Conservation (phyloP, 2,888 invertebrate species). For the Chirona hameri region DNA sequence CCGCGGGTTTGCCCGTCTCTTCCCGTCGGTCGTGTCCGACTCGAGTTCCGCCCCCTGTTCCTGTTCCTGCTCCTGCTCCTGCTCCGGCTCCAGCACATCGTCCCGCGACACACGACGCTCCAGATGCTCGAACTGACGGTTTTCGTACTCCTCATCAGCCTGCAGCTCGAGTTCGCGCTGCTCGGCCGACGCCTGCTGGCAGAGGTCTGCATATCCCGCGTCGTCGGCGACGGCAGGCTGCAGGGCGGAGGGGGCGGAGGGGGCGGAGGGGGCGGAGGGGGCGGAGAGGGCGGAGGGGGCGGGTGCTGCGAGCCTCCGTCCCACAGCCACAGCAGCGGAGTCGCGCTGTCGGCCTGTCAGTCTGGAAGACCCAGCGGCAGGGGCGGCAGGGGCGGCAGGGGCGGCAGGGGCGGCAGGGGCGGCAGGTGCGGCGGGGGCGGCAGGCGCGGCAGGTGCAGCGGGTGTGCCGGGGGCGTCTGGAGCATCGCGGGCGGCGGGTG, state of each 20-base stretch:
- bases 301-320: not conserved
- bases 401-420: too few species aligned
- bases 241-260: not conserved
- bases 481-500: too few species aligned
- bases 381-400: not conserved
- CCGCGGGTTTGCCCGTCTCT: not conserved
- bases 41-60: not conserved
- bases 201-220: not conserved
- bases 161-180: not conserved
- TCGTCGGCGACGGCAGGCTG: too few species aligned
- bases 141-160: not conserved
- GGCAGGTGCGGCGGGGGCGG: not conserved
- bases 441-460: too few species aligned
- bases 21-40: not conserved
- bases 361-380: not conserved
- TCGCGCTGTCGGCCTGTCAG: not conserved
- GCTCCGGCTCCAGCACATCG: not conserved
- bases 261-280: not conserved
- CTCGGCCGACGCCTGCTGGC: not conserved
- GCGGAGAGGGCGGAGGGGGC: not conserved
- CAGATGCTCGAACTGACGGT: not conserved
- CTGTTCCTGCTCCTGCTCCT: not conserved
- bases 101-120: not conserved
- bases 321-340: not conserved
- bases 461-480: too few species aligned